phyloP scores from a whole-genome alignment of 1,140 invertebrate species.

The Bombus cullumanus region DNA sequence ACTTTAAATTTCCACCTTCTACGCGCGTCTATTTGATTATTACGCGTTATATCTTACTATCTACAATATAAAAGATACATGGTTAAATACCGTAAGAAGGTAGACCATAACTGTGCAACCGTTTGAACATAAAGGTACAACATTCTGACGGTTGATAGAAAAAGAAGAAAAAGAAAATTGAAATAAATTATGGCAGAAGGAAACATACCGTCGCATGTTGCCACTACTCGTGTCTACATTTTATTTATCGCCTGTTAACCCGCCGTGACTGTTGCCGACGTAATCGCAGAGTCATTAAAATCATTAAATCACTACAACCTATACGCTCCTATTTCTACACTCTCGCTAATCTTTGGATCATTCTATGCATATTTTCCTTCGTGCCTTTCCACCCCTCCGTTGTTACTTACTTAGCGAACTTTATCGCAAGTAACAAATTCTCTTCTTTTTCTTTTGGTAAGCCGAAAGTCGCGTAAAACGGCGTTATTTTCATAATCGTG shows the following conservation, averaged over 20 bases:
- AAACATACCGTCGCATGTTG: constrained; percentile 16
- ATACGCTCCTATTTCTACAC: neutral
- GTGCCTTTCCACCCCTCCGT: neutral
- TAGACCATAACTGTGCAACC: neutral
- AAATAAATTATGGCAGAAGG: neutral
- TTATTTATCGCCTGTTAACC: constrained; percentile 62
- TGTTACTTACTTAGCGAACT: neutral
- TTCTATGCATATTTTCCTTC: neutral
- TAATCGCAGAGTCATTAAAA: constrained; percentile 59
- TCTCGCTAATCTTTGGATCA: constrained; percentile 3
- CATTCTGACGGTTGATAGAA: neutral
- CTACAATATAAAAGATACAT: neutral
- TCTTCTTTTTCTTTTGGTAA: neutral
- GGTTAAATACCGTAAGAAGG: neutral
- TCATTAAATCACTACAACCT: constrained; percentile 56
- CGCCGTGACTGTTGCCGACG: constrained; percentile 45
- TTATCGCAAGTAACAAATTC: neutral
- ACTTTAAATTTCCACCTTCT: constrained; percentile 8
- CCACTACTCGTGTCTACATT: constrained; percentile 18
- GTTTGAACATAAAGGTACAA: neutral
- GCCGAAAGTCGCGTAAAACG: neutral
- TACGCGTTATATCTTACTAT: constrained; percentile 34
- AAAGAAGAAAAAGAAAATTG: neutral
- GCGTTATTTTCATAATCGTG: neutral
- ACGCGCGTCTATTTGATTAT: constrained; percentile 63